These are phyloP conservation scores for Sphenopsis melanotis DNA, from an alignment of 2,797 vertebrate species.

Conservation along the genomic window DNA sequence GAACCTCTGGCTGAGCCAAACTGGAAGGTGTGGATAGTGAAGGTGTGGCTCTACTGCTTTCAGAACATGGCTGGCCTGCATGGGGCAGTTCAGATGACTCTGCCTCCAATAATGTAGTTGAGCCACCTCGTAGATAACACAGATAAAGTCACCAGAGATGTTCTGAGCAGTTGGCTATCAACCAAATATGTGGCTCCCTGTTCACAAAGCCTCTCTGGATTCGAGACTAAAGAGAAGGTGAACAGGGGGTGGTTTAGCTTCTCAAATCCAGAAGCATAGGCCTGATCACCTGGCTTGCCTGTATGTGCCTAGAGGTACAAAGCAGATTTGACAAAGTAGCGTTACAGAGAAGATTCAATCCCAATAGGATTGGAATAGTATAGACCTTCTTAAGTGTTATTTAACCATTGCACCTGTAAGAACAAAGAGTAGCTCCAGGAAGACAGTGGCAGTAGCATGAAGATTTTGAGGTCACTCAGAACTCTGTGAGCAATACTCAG, in stretches of 20 bases:
- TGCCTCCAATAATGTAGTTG: neutral
- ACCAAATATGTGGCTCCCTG: neutral
- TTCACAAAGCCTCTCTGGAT: neutral
- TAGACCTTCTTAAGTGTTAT: neutral
- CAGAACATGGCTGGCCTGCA: neutral
- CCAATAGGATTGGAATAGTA: neutral
- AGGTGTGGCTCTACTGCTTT: neutral
- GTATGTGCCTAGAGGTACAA: neutral
- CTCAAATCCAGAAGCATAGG: neutral
- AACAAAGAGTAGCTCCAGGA: neutral
- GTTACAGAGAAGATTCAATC: neutral
- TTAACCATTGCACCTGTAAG: neutral
- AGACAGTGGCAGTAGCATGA: neutral
- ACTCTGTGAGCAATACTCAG: neutral
- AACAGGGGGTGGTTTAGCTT: neutral
- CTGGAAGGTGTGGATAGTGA: neutral
- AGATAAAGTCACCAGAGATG: neutral
- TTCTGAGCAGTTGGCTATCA: neutral
- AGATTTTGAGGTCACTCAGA: neutral
- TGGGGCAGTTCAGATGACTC: neutral
- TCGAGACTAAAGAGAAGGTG: neutral
- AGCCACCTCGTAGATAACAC: neutral
- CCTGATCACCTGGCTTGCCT: neutral
- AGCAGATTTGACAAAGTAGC: neutral
- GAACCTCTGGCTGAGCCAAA: neutral